Evolutionary conservation across 2,113 vertebrate species (phyloP).

Genomic region (Chascanopsetta lugubris): DNA sequence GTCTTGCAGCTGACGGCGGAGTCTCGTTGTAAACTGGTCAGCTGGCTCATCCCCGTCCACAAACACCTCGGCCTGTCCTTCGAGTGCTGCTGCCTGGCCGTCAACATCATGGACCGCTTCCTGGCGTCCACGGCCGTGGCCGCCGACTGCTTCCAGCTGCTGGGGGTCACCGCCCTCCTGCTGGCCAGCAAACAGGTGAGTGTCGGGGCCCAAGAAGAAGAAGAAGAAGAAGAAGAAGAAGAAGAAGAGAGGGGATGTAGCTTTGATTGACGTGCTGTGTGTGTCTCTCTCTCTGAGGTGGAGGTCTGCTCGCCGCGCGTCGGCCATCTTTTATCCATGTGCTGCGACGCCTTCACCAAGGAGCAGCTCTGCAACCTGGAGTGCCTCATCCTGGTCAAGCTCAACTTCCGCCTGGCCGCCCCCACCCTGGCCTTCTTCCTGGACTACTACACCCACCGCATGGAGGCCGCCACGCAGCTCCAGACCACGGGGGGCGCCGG

Average conservation of each 20-base stretch:
- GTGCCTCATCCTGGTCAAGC: conserved; percentile 87
- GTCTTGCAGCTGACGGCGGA: conserved; percentile 89
- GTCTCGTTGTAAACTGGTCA: conserved; percentile 89
- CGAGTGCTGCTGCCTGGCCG: conserved; percentile 89
- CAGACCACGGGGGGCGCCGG: not conserved
- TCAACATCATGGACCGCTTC: conserved; percentile 94
- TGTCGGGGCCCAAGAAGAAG: not conserved
- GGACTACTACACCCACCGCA: conserved; percentile 84
- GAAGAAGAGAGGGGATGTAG: not conserved
- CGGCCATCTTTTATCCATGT: conserved; percentile 88
- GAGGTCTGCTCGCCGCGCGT: conserved; percentile 88
- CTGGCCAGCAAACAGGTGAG: conserved; percentile 93
- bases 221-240: not conserved
- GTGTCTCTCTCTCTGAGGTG: conserved; percentile 77
- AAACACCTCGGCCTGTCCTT: conserved; percentile 88
- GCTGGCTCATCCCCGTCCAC: conserved; percentile 92
- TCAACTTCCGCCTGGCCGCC: conserved; percentile 86
- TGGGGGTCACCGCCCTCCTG: conserved; percentile 91
- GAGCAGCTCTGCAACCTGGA: conserved; percentile 94
- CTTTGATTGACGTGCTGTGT: not conserved
- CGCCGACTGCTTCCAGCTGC: conserved; percentile 93
- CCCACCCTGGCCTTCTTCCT: conserved; percentile 92
- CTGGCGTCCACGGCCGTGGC: conserved; percentile 89
- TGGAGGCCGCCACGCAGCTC: conserved; percentile 56
- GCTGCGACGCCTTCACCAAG: conserved; percentile 86